Evolutionary conservation across 2,888 invertebrate genomes (phyloP).

Genomic region (Cremastinae sp.): DNA sequence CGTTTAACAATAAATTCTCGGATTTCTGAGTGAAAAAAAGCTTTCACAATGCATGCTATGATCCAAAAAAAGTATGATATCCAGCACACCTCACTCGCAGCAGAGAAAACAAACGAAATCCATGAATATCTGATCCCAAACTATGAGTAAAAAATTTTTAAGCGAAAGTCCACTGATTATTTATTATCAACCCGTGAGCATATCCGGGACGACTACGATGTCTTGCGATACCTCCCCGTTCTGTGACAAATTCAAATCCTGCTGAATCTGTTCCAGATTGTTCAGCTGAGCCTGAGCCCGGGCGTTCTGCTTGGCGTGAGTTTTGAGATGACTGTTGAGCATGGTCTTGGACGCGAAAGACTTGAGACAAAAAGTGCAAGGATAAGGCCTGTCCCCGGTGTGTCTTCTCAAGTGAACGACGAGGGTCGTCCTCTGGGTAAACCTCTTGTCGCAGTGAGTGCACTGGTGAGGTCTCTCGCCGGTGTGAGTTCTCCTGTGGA

Average conservation of each 20-base stretch:
- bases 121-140: too few relatives aligned
- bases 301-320: slow-evolving; percentile 77
- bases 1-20: too few relatives aligned
- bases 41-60: too few relatives aligned
- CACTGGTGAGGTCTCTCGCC: slow-evolving; percentile 79
- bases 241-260: slow-evolving; percentile 51
- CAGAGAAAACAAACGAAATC: too few relatives aligned
- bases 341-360: slow-evolving; percentile 79
- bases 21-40: too few relatives aligned
- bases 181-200: slow-evolving; percentile 60
- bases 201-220: slow-evolving; percentile 61
- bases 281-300: slow-evolving; percentile 66
- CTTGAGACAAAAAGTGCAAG: slow-evolving; percentile 76
- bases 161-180: background rate
- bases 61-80: too few relatives aligned
- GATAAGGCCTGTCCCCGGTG: slow-evolving; percentile 78
- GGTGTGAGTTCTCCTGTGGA: slow-evolving; percentile 78
- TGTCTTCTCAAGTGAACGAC: slow-evolving; percentile 78
- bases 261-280: slow-evolving; percentile 57
- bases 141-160: slow-evolving; percentile 11
- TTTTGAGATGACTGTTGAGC: slow-evolving; percentile 78
- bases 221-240: slow-evolving; percentile 53
- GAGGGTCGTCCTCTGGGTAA: slow-evolving; percentile 78
- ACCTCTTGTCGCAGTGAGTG: slow-evolving; percentile 77
- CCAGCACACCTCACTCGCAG: too few relatives aligned